These are phyloP conservation scores for Apodemia hepburni DNA, from an alignment of 2,888 invertebrate species.

Conservation along the genomic window DNA sequence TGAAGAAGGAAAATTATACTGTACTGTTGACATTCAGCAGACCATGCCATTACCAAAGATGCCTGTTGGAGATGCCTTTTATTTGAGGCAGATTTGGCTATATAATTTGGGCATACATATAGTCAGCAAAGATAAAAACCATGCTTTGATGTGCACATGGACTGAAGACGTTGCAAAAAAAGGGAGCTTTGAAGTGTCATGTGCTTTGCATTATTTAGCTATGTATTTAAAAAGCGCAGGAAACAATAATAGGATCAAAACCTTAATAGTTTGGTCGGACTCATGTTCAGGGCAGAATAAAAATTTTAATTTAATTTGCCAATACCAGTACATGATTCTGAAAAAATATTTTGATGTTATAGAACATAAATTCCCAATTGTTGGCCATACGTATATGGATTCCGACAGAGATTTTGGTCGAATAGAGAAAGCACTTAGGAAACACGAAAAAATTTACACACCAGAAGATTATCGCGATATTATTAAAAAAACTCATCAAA, in stretches of 20 bases:
- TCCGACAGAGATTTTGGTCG: too few relatives aligned
- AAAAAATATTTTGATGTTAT: too few relatives aligned
- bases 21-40: neutral
- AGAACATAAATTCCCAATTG: too few relatives aligned
- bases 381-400: too few relatives aligned
- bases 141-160: neutral
- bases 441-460: neutral
- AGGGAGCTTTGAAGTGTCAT: neutral
- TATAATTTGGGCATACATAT: neutral
- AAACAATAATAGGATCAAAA: neutral
- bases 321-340: neutral
- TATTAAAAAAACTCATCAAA: neutral
- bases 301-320: neutral
- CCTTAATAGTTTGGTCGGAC: neutral
- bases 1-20: neutral
- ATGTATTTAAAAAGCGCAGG: neutral
- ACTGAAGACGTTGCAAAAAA: neutral
- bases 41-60: constrained; percentile 1
- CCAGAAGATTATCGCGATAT: neutral
- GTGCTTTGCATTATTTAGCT: neutral
- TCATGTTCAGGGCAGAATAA: neutral
- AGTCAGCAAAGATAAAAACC: neutral
- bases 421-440: too few relatives aligned
- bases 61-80: neutral
- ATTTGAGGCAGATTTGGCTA: neutral